Evolutionary conservation across 2,113 vertebrate species (phyloP).

Genomic region (Phainopepla nitens): DNA sequence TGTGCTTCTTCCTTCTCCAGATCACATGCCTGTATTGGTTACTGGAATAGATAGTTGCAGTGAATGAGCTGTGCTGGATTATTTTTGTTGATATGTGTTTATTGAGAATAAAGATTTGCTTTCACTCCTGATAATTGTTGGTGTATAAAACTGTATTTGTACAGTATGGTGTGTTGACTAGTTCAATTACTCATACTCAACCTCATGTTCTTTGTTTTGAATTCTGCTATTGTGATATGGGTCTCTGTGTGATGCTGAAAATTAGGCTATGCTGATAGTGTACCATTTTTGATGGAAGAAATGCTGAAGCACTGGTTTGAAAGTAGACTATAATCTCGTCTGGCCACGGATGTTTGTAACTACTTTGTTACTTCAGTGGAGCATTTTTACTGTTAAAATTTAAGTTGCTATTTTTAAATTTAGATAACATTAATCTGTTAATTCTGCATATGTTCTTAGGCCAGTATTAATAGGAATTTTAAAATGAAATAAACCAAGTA

Average conservation of each 20-base stretch:
- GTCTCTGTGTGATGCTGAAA: not conserved
- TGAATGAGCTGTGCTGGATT: not conserved
- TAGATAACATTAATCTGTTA: not conserved
- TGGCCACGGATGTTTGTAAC: not conserved
- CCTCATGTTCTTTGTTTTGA: not conserved
- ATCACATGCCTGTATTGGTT: rapidly evolving
- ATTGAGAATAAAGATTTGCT: not conserved
- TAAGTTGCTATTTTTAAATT: not conserved
- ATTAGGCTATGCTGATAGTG: not conserved
- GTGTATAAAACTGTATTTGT: not conserved
- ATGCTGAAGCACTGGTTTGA: not conserved
- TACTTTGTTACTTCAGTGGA: not conserved
- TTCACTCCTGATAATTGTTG: not conserved
- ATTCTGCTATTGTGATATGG: not conserved
- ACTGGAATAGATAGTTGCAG: not conserved
- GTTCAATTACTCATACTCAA: not conserved
- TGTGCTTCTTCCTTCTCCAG: not conserved
- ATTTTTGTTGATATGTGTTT: not conserved
- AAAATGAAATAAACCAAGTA: not conserved
- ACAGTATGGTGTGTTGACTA: not conserved
- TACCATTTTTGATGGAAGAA: not conserved
- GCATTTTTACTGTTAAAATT: not conserved
- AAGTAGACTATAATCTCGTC: not conserved
- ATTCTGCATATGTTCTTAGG: not conserved
- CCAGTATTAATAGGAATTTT: not conserved